Conservation (phyloP, 2,888 invertebrate genomes). For the Ectemnius cavifrons region DNA sequence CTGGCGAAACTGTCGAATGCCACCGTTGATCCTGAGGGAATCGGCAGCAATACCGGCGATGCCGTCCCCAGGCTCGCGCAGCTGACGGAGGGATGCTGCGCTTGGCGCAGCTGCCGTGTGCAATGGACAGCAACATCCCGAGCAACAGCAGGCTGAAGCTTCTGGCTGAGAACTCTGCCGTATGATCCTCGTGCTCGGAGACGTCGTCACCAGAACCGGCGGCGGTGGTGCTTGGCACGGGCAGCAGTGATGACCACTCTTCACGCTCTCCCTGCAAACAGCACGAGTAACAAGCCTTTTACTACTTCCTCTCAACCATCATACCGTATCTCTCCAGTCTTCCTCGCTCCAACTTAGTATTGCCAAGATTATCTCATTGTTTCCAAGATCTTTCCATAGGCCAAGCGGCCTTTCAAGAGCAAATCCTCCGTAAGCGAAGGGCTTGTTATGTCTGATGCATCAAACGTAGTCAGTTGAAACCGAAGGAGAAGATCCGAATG, state of each 20-base stretch:
- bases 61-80: slow-evolving; percentile 90
- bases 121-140: slow-evolving; percentile 76
- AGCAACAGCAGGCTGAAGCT: slow-evolving; percentile 80
- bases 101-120: slow-evolving; percentile 86
- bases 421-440: too few species aligned
- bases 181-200: slow-evolving; percentile 88
- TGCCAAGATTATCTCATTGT: too few species aligned
- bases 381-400: too few species aligned
- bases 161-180: slow-evolving; percentile 93
- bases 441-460: too few species aligned
- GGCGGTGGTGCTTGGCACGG: slow-evolving; percentile 86
- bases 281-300: too few species aligned
- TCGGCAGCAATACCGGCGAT: slow-evolving; percentile 98
- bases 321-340: too few species aligned
- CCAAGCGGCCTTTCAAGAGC: too few species aligned
- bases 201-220: slow-evolving; percentile 85
- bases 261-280: slow-evolving; percentile 73
- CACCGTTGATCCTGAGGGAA: slow-evolving; percentile 96
- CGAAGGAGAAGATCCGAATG: too few species aligned
- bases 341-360: too few species aligned
- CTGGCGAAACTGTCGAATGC: slow-evolving; percentile 97
- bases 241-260: slow-evolving; percentile 79
- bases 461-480: too few species aligned
- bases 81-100: slow-evolving; percentile 89
- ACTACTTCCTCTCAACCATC: too few species aligned